Base-by-base conservation (phyloP, 1,140 invertebrate genomes). In the Gryllus bimaculatus region DNA sequence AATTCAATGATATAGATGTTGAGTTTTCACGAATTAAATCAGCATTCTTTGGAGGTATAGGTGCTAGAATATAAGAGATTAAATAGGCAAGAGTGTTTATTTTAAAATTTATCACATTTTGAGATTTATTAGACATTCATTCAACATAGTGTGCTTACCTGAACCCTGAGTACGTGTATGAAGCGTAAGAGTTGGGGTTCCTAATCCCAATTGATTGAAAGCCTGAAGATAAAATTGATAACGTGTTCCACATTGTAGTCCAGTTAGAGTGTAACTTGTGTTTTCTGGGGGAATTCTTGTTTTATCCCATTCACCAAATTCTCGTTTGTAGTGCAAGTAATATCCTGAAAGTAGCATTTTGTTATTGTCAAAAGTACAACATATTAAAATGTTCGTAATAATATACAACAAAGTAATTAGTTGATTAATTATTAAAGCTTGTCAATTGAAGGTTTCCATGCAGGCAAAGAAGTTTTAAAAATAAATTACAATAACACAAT, bases 301-400 rank as follows among this genome's bases (percentile, higher is more conserved):
- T n/a, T 84, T 82, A 48, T 84, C 83, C 88, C 88, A 89, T 3
- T 84, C 83, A 7, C 85, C 85, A 78, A 86, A 85, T 78, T 88
- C 87, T 47, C 84, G 84, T 82, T 86, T 87, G 81, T 85, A 86
- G 79, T 85, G 84, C 15, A 89, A 80, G 15, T 84, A 81, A 80
- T 88, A 88, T 10, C 87, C 87, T 86, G 78, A 10, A 84, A 78
- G 78, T 54, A 39, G 1, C 26, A 39, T 39, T 39, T 39, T 39
- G 26, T 39, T 39, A 39, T 39, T 39, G 26, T 39, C 1, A 39
- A 39, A 39, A 39, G 26, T 39, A 5, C 26, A 39, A 39, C 26
- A 39, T 39, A 39, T 39, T 39, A 39, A 39, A 39, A 39, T 39
- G 77, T 39, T 39, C 26, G 5, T 39, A 39, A 39, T 39, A 5